phyloP scores from a whole-genome alignment of 2,113 vertebrate species.

The Scopus umbretta region DNA sequence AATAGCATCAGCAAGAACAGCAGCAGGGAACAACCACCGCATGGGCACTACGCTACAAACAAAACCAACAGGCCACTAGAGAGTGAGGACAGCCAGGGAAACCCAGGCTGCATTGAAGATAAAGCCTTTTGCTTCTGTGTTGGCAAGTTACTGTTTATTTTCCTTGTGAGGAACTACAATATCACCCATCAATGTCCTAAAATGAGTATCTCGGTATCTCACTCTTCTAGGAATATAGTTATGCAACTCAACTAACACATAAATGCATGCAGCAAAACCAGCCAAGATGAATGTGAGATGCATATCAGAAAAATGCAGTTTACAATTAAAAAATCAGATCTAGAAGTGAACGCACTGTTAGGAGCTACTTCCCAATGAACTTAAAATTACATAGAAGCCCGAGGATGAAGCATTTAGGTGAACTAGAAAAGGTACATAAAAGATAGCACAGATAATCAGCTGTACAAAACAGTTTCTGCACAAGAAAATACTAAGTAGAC shows the following conservation, averaged over 20 bases:
- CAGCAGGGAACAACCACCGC: neutral
- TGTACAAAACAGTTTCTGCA: neutral
- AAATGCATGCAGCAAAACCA: neutral
- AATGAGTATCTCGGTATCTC: neutral
- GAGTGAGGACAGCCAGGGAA: neutral
- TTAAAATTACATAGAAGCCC: neutral
- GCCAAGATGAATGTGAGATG: neutral
- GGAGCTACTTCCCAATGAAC: neutral
- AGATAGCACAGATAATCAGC: neutral
- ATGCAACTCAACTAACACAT: neutral
- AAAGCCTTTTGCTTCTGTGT: neutral
- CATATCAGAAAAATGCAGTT: fast-evolving
- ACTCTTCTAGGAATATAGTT: neutral
- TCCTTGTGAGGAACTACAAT: neutral
- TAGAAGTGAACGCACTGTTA: neutral
- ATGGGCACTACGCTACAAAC: fast-evolving
- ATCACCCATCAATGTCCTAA: neutral
- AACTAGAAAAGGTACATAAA: neutral
- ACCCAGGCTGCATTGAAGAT: neutral
- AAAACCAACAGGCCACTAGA: neutral
- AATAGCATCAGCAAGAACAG: neutral
- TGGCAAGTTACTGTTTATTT: neutral
- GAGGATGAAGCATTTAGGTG: neutral
- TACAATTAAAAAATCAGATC: neutral
- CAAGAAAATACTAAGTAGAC: neutral